phyloP scores from a whole-genome alignment of 23 tunicate genomes.

The Trididemnum nubilum region DNA sequence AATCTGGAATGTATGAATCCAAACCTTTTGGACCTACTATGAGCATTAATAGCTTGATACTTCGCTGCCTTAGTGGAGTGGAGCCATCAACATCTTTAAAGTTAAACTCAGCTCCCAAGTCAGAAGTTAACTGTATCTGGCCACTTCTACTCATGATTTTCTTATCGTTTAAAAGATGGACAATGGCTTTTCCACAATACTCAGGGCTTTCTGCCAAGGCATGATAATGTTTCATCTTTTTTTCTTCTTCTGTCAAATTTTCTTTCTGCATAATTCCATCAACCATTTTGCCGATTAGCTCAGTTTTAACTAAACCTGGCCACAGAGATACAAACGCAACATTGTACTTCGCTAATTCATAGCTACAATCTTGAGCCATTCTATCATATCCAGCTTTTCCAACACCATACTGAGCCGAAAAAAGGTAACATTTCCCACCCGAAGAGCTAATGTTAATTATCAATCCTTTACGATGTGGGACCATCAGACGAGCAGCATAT shows the following conservation, averaged over 20 bases:
- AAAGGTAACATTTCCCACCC: conserved; percentile 47
- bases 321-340: conserved; percentile 82
- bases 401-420: conserved; percentile 56
- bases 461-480: conserved; percentile 56
- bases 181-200: not conserved
- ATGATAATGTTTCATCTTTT: no score
- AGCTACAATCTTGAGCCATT: conserved; percentile 89
- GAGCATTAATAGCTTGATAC: not conserved
- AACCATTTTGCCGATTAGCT: conserved; percentile 1
- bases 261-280: not conserved
- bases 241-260: not conserved
- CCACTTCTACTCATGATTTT: conserved; percentile 40
- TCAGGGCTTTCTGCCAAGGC: not conserved
- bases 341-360: conserved; percentile 56
- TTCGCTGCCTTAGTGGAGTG: not conserved
- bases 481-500: conserved; percentile 74
- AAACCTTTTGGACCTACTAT: not conserved
- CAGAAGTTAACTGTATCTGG: conserved; percentile 3
- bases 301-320: conserved; percentile 94
- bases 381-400: conserved; percentile 83
- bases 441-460: conserved; percentile 70
- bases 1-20: not conserved
- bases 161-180: not conserved
- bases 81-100: conserved; percentile 30
- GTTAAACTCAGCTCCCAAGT: conserved; percentile 4